Base-by-base conservation (phyloP, 2,113 vertebrate genomes). In the Aegithalos caudatus region DNA sequence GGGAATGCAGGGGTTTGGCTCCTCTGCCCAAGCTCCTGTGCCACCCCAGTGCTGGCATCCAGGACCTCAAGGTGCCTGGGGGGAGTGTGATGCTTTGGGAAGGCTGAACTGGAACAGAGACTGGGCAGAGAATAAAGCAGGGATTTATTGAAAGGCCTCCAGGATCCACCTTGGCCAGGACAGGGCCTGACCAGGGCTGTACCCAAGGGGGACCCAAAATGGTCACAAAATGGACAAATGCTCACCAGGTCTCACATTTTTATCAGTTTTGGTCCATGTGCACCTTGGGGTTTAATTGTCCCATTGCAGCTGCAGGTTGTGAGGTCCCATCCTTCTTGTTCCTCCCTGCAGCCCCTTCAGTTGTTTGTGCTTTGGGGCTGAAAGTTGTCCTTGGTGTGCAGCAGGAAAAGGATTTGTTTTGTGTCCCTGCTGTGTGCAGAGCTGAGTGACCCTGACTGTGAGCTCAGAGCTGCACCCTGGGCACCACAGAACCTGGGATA, bases 21-120 rank as follows among this genome's bases (percentile, higher is more conserved):
- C 38, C 44, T 84, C 47, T 6, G 2, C 14, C 20, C 28, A 9
- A 61, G 24, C 31, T 61, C 28, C 64, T 1, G 3, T 18, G 19
- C 0, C n/a, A 15, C 13, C 19, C 29, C 1, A 0, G 0, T 13
- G 67, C 22, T 33, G 37, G 29, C 24, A 57, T 28, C 47, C 51
- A 58, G 77, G 25, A 33, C 27, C 8, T 44, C 4, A 23, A 2
- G 4, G 54, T 50, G 51, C 28, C 57, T 3, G 1, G 6, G 10
- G 14, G 12, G 14, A 86, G 29, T 35, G 9, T 17, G 57, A 24
- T 58, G n/a, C 22, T n/a, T 58, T 35, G n/a, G 56, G 56, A 35
- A 58, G 56, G 56, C 56, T 58, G 56, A 35, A 2, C 56, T 58
- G 57, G 3, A 35, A 35, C 56, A 35, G 56, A 57, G 56, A 23